Evolutionary conservation across 2,888 invertebrate species (phyloP).

Genomic region (Papilio gigon): DNA sequence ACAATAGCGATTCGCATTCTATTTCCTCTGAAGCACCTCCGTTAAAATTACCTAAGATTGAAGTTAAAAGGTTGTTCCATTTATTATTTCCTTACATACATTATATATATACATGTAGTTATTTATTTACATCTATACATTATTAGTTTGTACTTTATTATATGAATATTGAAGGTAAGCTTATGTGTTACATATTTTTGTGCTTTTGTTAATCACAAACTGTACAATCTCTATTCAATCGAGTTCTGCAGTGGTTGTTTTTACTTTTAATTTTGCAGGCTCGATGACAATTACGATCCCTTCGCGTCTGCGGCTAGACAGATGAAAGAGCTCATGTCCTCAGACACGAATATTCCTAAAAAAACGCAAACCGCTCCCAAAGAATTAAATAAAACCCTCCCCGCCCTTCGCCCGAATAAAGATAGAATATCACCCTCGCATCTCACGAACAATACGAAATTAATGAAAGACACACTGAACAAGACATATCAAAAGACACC

Average conservation of each 20-base stretch:
- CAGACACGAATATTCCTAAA: constrained; percentile 82
- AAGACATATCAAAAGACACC: constrained; percentile 81
- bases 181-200: neutral
- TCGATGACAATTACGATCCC: constrained; percentile 87
- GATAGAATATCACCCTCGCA: constrained; percentile 65
- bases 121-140: neutral
- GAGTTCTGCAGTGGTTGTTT: constrained; percentile 47
- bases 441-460: constrained; percentile 70
- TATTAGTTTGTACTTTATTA: neutral
- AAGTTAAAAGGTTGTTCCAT: constrained; percentile 65
- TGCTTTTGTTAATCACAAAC: neutral
- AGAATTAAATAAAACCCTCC: constrained; percentile 74
- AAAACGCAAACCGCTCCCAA: constrained; percentile 69
- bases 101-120: neutral
- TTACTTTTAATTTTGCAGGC: constrained; percentile 60
- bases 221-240: constrained; percentile 63
- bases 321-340: constrained; percentile 90
- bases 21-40: constrained; percentile 69
- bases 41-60: constrained; percentile 75
- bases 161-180: no score
- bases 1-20: constrained; percentile 65
- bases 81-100: constrained; percentile 11
- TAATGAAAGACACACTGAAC: constrained; percentile 77
- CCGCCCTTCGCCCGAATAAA: constrained; percentile 69
- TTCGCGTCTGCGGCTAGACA: constrained; percentile 91